Conservation (phyloP, 2,888 invertebrate species). For the Acanthosepion esculentum region DNA sequence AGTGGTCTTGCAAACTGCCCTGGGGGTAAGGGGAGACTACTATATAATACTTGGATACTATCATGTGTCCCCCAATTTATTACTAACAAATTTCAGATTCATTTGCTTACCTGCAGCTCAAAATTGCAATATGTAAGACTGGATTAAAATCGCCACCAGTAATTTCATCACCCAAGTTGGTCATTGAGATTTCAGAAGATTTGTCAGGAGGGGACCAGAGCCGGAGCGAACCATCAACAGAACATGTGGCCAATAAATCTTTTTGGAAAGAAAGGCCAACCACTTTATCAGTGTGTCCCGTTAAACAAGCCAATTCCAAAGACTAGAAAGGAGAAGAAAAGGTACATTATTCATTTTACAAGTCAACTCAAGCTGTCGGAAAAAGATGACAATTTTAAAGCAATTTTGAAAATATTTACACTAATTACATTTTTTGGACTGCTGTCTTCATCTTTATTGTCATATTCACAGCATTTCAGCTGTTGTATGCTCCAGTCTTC, state of each 20-base stretch:
- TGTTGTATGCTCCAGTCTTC: too few species aligned
- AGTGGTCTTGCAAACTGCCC: too few species aligned
- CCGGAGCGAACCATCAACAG: conserved; percentile 67
- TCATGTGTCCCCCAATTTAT: not conserved
- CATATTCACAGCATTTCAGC: too few species aligned
- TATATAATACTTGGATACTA: too few species aligned
- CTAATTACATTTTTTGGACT: too few species aligned
- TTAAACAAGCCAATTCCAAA: conserved; percentile 67
- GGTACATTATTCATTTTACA: not conserved
- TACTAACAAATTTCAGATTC: not conserved
- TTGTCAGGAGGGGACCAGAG: conserved; percentile 64
- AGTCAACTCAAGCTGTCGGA: too few species aligned
- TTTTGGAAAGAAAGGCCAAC: conserved; percentile 53
- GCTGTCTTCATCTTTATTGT: too few species aligned
- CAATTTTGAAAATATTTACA: too few species aligned
- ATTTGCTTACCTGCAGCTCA: not conserved
- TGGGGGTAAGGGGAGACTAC: too few species aligned
- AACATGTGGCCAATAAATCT: conserved; percentile 63
- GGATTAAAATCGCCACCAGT: not conserved
- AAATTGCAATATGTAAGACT: not conserved
- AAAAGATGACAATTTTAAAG: too few species aligned
- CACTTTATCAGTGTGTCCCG: conserved; percentile 71
- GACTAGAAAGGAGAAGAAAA: conserved; percentile 59
- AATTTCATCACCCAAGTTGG: not conserved
- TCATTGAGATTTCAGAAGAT: not conserved